Evolutionary conservation across 1,140 invertebrate species (phyloP).

Genomic region (Proales similis): DNA sequence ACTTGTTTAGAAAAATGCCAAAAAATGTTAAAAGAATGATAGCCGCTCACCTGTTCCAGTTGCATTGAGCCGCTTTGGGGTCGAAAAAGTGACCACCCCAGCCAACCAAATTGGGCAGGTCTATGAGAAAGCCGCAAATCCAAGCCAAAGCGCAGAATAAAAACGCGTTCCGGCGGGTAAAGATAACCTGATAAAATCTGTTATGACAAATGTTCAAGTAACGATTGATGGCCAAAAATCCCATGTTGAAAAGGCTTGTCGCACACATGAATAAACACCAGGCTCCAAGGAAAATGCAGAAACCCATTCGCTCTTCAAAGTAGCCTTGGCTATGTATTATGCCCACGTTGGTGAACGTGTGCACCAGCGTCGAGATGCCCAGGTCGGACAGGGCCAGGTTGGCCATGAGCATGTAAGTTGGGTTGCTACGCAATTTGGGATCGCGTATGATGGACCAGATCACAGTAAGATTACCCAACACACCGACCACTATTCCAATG

Average conservation of each 20-base stretch:
- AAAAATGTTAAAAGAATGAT: too few species aligned
- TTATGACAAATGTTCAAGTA: constrained; percentile 45
- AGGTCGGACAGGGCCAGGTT: constrained; percentile 48
- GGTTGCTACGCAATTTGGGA: constrained; percentile 37
- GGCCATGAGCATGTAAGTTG: constrained; percentile 45
- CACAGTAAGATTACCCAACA: constrained; percentile 19
- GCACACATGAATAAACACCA: constrained; percentile 44
- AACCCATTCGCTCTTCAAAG: constrained; percentile 41
- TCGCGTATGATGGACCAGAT: constrained; percentile 4
- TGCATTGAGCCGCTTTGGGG: constrained; percentile 43
- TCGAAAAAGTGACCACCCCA: constrained; percentile 45
- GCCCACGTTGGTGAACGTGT: constrained; percentile 48
- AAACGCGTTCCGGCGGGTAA: constrained; percentile 41
- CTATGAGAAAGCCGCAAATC: constrained; percentile 40
- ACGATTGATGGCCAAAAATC: constrained; percentile 42
- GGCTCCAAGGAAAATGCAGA: constrained; percentile 43
- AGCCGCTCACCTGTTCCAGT: constrained; percentile 44
- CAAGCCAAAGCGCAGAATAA: constrained; percentile 40
- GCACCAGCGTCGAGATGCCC: constrained; percentile 44
- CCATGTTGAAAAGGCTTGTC: constrained; percentile 43
- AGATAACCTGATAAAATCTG: constrained; percentile 41
- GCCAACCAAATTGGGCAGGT: constrained; percentile 36
- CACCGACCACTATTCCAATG: background rate
- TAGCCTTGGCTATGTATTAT: constrained; percentile 40
- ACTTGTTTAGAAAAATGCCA: too few species aligned